Base-by-base conservation (phyloP, 2,113 vertebrate species). In the Lamprologus ornatipinnis region DNA sequence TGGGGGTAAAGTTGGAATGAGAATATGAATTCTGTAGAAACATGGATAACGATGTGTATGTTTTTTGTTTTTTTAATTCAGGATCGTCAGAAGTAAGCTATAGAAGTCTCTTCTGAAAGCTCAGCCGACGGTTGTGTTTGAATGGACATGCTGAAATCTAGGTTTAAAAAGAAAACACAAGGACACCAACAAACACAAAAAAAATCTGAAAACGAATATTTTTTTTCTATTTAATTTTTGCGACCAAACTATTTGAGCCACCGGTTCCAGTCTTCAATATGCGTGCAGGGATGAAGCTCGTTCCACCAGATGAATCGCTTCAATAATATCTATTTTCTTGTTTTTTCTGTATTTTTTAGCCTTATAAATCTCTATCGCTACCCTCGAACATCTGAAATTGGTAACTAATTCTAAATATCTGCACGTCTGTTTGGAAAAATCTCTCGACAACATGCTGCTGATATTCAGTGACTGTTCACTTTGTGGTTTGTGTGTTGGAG, bases 41-140 rank as follows among this genome's bases (percentile, higher is more conserved):
- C 15, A 31, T 78, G 9, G 23, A 17, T 75, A 19, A 49, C 6
- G 6, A 47, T 28, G 21, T 14, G 13, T 45, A 47, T 73, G 42
- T 2, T 31, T 63, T 35, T 17, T 60, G 2, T 63, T 84, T 8
- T 31, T 79, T 51, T 82, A 0, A 19, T 91, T 5, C 95, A 99
- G 98, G 98, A 99, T 95, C 98, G 97, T 91, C 98, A 98, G 97
- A 96, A 98, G 95, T 98, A 97, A 98, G 97, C 97, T 95, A 92
- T 97, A 91, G 92, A 95, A 97, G 96, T 94, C 93, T 91, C 95
- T 90, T 91, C 92, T 91, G 94, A 91, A 89, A 95, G 90, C 93
- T 96, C 87, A 90, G 87, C 95, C 93, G 92, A 95, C 81, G 81
- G 91, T 96, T 91, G 95, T 95, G 89, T 96, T 97, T 92, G 94